Base-by-base conservation (phyloP, 2,888 invertebrate genomes). In the Phlogophora meticulosa region DNA sequence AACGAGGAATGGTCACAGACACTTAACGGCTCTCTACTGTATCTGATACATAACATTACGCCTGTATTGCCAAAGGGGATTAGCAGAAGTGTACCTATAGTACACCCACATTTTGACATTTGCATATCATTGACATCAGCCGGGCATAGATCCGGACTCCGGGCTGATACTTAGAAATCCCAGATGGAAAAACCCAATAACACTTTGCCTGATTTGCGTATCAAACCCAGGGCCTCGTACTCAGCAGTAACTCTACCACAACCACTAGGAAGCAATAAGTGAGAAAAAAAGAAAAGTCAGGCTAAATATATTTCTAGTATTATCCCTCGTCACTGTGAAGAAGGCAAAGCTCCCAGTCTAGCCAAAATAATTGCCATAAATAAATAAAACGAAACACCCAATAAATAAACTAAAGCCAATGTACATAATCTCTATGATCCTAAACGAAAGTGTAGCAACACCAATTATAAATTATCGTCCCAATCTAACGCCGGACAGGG, bases 401-500 rank as follows among this genome's bases (percentile, higher is more conserved):
- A 65, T 65, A 78, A 56, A 65, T 42, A 28, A 13, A 24, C n/a
- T 11, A 28, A 34, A 52, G 36, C 43, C 40, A 9, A 40, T 52
- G n/a, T n/a, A n/a, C n/a, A 49, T 52, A 59, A 52, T 76, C 65
- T 32, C 13, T 22, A 17, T 20, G 22, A 59, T 65, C 43, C 32
- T 56, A 68, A 72, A 64, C 59, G 64, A 68, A 75, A 78, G 67
- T 68, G 67, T 70, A 73, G 53, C 67, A 52, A 63, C 60, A 77
- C 76, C 80, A 82, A 84, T 83, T 82, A 83, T 78, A 79, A 82
- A 84, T 83, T 82, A 83, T 78, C 65, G 70, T 69, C 55, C 68
- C 67, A 73, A 80, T 74, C 65, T 72, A 63, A 58, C 55, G 67
- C 34, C 70, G 61, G 80, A 76, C 75, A 66, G 69, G 52, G 74